Conservation (phyloP, 2,797 vertebrate species). For the Clarias fuscus region DNA sequence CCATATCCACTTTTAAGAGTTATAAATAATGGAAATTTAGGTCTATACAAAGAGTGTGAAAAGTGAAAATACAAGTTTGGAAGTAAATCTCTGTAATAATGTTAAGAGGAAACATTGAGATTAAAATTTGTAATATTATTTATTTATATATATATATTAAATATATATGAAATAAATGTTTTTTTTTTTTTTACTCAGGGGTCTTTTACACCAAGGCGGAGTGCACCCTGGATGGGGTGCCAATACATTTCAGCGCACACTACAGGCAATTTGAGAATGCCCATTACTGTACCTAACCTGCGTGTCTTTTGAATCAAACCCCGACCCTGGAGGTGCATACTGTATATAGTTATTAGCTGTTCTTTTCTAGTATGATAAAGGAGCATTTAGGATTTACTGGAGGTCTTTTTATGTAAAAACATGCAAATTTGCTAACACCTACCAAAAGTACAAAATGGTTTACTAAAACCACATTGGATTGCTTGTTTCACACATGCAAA, state of each 20-base stretch:
- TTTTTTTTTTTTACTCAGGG: too few relatives aligned
- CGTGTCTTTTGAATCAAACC: too few relatives aligned
- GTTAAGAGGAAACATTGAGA: not conserved
- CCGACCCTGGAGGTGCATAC: too few relatives aligned
- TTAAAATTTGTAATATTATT: not conserved
- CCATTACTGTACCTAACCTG: too few relatives aligned
- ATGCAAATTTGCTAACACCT: not conserved
- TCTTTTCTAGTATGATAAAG: not conserved
- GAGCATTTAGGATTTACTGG: not conserved
- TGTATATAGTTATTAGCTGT: not conserved
- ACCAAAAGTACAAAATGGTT: not conserved
- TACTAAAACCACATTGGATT: not conserved
- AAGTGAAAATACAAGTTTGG: not conserved
- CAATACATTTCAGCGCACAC: too few relatives aligned
- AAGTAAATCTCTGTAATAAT: not conserved
- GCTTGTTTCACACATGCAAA: not conserved
- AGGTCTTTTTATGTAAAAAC: not conserved
- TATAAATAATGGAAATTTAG: not conserved
- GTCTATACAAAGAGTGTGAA: not conserved
- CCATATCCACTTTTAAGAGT: not conserved
- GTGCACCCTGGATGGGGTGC: too few relatives aligned
- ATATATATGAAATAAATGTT: too few relatives aligned
- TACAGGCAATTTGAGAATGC: too few relatives aligned
- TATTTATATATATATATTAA: too few relatives aligned
- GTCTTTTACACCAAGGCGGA: too few relatives aligned